Evolutionary conservation across 2,888 invertebrate genomes (phyloP).

Genomic region (Meteorus colon): DNA sequence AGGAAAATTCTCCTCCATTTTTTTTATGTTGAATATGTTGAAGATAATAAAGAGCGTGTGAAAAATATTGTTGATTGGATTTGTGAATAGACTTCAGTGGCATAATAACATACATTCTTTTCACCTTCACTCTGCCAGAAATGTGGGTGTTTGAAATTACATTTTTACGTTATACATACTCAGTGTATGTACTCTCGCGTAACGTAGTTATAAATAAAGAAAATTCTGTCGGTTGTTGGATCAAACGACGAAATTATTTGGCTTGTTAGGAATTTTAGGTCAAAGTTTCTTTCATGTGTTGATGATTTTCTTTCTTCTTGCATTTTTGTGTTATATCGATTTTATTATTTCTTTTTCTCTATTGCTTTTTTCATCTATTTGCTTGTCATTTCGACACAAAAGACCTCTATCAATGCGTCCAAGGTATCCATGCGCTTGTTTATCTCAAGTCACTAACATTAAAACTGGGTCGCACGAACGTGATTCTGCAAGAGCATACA

Average conservation of each 20-base stretch:
- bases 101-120: neutral
- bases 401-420: constrained; percentile 29
- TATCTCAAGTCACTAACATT: constrained; percentile 25
- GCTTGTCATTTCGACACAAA: constrained; percentile 24
- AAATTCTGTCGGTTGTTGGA: constrained; percentile 7
- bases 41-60: neutral
- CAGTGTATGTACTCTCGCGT: neutral
- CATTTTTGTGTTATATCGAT: neutral
- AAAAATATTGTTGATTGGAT: neutral
- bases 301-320: neutral
- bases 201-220: neutral
- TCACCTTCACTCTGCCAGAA: neutral
- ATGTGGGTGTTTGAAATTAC: neutral
- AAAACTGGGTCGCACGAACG: constrained; percentile 24
- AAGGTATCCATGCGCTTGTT: constrained; percentile 27
- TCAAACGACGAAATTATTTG: neutral
- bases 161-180: neutral
- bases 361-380: neutral
- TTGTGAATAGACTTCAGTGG: neutral
- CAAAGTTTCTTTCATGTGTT: constrained; percentile 1
- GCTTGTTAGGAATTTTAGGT: neutral
- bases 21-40: constrained; percentile 3
- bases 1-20: neutral
- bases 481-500: neutral
- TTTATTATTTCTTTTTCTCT: neutral